phyloP scores from a whole-genome alignment of 2,113 vertebrate species.

The Solea senegalensis region DNA sequence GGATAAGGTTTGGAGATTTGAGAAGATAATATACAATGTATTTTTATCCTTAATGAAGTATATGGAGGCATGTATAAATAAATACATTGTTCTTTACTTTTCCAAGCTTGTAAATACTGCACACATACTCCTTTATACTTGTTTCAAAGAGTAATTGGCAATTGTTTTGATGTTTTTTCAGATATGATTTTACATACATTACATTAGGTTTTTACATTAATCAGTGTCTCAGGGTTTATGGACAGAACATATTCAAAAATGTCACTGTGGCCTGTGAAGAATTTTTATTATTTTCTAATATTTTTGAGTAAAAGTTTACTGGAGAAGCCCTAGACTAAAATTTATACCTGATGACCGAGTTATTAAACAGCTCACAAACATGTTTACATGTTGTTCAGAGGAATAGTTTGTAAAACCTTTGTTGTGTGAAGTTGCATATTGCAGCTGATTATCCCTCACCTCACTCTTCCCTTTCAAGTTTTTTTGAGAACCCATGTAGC shows the following conservation, averaged over 20 bases:
- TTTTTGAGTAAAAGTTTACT: background rate
- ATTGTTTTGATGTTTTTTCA: too few relatives aligned
- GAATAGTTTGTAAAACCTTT: too few relatives aligned
- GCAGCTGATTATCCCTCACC: too few relatives aligned
- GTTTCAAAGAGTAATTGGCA: too few relatives aligned
- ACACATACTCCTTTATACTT: background rate
- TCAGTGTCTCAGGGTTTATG: background rate
- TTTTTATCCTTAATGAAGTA: background rate
- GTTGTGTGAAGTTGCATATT: too few relatives aligned
- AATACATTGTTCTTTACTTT: background rate
- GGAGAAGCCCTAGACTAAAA: background rate
- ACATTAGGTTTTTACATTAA: too few relatives aligned
- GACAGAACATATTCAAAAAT: too few relatives aligned
- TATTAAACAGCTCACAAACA: background rate
- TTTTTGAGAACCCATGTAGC: too few relatives aligned
- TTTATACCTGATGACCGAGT: background rate
- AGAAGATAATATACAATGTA: background rate
- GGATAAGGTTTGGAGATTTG: background rate
- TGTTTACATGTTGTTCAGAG: background rate
- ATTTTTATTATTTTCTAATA: too few relatives aligned
- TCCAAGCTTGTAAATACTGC: background rate
- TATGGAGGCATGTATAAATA: background rate
- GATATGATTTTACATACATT: too few relatives aligned
- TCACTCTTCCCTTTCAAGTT: too few relatives aligned
- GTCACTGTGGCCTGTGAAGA: background rate